These are phyloP conservation scores for Polyergus mexicanus DNA, from an alignment of 1,140 invertebrate genomes.

Conservation along the genomic window DNA sequence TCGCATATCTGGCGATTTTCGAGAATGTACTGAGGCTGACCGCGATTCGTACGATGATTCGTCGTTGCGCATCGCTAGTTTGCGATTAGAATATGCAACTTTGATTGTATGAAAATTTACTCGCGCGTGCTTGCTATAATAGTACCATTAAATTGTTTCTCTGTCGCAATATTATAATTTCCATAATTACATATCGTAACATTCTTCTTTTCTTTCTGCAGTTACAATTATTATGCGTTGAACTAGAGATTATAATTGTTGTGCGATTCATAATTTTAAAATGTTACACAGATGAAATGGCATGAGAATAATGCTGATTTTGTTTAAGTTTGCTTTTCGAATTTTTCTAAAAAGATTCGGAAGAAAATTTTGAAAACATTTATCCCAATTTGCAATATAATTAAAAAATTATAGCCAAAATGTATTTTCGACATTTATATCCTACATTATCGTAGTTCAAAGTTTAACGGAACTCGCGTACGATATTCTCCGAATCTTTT, in stretches of 20 bases:
- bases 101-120: background rate
- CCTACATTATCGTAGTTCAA: background rate
- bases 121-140: background rate
- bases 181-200: too few relatives aligned
- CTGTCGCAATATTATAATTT: background rate
- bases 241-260: background rate
- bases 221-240: background rate
- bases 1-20: background rate
- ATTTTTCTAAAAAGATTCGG: background rate
- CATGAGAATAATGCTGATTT: background rate
- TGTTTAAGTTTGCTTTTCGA: background rate
- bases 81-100: background rate
- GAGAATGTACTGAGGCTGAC: background rate
- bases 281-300: too few relatives aligned
- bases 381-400: too few relatives aligned
- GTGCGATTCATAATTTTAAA: background rate
- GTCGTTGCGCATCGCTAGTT: slow-evolving; percentile 28
- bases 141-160: background rate
- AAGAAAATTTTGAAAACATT: too few relatives aligned
- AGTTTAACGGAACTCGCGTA: background rate
- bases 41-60: background rate
- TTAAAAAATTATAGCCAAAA: too few relatives aligned
- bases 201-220: too few relatives aligned
- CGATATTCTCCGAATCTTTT: background rate
- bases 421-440: slow-evolving; percentile 1